Evolutionary conservation across 1,140 invertebrate species (phyloP).

Genomic region (Eupristina koningsbergeri): DNA sequence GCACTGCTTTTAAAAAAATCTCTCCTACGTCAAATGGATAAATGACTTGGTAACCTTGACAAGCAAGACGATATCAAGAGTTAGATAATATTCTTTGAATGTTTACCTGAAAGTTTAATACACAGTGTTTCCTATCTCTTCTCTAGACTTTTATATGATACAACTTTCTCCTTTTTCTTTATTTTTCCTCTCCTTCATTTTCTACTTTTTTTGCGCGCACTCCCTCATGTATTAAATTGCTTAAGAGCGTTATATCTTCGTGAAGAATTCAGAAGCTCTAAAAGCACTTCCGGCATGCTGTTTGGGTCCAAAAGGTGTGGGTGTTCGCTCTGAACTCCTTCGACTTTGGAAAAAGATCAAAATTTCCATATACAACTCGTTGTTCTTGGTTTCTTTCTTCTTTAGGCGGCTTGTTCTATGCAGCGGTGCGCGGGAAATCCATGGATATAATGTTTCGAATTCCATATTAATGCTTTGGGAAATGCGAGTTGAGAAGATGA

Average conservation of each 20-base stretch:
- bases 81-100: constrained; percentile 43
- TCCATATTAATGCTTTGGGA: constrained; percentile 17
- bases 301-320: neutral
- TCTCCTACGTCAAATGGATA: neutral
- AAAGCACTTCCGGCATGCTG: constrained; percentile 52
- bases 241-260: constrained; percentile 54
- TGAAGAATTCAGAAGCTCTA: constrained; percentile 60
- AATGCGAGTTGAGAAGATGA: neutral
- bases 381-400: neutral
- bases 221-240: constrained; percentile 47
- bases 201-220: neutral
- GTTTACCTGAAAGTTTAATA: constrained; percentile 35
- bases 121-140: neutral
- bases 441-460: constrained; percentile 23
- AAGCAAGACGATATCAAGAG: neutral
- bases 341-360: constrained; percentile 41
- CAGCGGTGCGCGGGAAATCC: neutral
- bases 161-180: constrained; percentile 3
- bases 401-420: constrained; percentile 12
- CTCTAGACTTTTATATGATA: neutral
- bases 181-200: neutral
- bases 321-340: neutral
- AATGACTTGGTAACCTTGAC: neutral
- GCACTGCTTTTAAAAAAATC: neutral
- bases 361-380: constrained; percentile 43